Evolutionary conservation across 2,797 vertebrate genomes (phyloP), one percentile per base, ranked within the genome.

Genomic region (Takifugu rubripes): DNA sequence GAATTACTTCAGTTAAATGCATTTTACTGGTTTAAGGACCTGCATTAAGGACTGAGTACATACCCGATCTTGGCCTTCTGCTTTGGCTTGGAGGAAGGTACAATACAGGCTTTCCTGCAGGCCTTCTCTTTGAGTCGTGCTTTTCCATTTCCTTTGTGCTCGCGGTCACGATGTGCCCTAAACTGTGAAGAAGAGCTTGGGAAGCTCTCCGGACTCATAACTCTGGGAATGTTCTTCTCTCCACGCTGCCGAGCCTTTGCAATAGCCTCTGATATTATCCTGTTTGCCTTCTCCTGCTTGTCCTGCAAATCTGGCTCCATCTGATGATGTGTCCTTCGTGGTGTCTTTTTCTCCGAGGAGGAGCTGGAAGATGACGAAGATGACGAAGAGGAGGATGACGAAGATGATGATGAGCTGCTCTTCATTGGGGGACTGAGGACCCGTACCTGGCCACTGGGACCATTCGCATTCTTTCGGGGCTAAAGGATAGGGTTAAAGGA

Each of bases 161-260:
- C 90, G 33, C 88, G 76, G 25, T 86, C 83, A 79, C 79, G 92
- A 90, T 90, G 96, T n/a, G 64, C 33, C 83, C 81, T 89, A 72
- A 85, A 89, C 73, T 84, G 83, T 1, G 92, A 84, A 7, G 96
- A 96, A 44, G 94, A 95, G 84, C 92, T 94, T 65, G 96, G 95
- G 83, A 99, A 99, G 86, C 96, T 95, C 84, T 98, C 95, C 1
- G 97, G 97, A 77, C 95, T 99, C 96, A 99, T 97, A 59, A 99
- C 95, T 44, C 97, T 90, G 8, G 96, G 96, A 84, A 97, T 99
- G 90, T 98, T 99, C 85, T 95, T 95, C 84, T 96, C 97, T 61
- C 96, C 97, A 45, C 96, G 94, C 75, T 97, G 95, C 74, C 93
- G 94, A 47, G 95, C 97, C 88, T 96, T 97, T 56, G 94, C 97